phyloP scores from a whole-genome alignment of 2,113 vertebrate species.

The Benitochromis conjunctus region DNA sequence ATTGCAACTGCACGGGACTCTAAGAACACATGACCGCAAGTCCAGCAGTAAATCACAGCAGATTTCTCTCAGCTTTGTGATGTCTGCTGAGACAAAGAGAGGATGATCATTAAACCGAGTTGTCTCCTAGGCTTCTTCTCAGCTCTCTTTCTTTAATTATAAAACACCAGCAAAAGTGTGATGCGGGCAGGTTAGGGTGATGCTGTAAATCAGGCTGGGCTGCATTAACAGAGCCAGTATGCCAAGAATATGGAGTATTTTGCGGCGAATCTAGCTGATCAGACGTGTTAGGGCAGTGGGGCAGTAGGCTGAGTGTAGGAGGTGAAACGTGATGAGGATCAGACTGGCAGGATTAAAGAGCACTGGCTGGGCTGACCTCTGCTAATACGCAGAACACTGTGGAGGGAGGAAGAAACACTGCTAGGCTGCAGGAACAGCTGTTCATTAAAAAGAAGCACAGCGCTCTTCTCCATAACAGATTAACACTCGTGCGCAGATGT shows the following conservation, averaged over 20 bases:
- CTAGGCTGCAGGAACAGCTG: slow-evolving; percentile 47
- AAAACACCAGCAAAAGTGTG: neutral
- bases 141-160: neutral
- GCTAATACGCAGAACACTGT: slow-evolving; percentile 34
- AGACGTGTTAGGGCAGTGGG: slow-evolving; percentile 47
- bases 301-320: slow-evolving; percentile 56
- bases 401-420: neutral
- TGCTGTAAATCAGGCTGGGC: neutral
- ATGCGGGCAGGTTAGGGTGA: neutral
- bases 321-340: slow-evolving; percentile 68
- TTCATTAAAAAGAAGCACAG: slow-evolving; percentile 8
- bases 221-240: neutral
- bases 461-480: neutral
- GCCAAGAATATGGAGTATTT: neutral
- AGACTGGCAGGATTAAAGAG: slow-evolving; percentile 69
- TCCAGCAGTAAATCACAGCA: slow-evolving; percentile 35
- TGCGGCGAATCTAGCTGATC: neutral
- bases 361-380: slow-evolving; percentile 35
- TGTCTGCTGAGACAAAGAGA: slow-evolving; percentile 34
- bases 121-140: neutral
- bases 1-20: slow-evolving; percentile 59
- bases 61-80: slow-evolving; percentile 47
- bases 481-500: neutral
- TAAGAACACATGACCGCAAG: slow-evolving; percentile 46
- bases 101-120: slow-evolving; percentile 23